Conservation (phyloP, 2,797 vertebrate species). For the Liparis tanakae region DNA sequence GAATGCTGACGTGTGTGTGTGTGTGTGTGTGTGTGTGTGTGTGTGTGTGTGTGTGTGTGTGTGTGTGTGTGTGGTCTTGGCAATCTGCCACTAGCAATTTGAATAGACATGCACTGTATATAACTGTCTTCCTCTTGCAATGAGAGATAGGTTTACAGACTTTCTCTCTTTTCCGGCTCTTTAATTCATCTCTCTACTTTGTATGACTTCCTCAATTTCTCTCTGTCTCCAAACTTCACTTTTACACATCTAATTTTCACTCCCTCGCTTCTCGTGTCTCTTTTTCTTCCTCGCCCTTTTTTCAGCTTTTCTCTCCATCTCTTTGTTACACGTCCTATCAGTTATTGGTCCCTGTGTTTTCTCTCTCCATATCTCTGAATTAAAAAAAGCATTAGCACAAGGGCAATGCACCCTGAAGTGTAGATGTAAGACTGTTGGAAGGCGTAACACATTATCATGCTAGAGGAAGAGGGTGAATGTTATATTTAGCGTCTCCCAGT, state of each 20-base stretch:
- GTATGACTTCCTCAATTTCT: conserved; percentile 1
- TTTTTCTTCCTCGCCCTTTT: neutral
- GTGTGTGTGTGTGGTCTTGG: conserved; percentile 45
- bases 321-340: neutral
- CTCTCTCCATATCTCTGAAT: conserved; percentile 15
- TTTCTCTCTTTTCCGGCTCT: neutral
- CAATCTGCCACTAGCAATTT: conserved; percentile 30
- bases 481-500: conserved; percentile 63
- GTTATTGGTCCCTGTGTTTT: conserved; percentile 2
- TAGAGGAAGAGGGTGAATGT: conserved; percentile 20
- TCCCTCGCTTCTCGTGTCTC: neutral
- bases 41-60: conserved; percentile 28
- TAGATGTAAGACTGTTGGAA: conserved; percentile 39
- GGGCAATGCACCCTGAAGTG: conserved; percentile 14
- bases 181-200: neutral
- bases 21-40: conserved; percentile 19
- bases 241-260: neutral
- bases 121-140: conserved; percentile 13
- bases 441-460: conserved; percentile 35
- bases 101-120: conserved; percentile 19
- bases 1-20: neutral
- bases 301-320: neutral
- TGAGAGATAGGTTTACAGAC: conserved; percentile 24
- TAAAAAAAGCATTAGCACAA: neutral
- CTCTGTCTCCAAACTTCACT: neutral